These are phyloP conservation scores for Xyrichtys novacula DNA, from an alignment of 2,797 vertebrate species.

Conservation along the genomic window DNA sequence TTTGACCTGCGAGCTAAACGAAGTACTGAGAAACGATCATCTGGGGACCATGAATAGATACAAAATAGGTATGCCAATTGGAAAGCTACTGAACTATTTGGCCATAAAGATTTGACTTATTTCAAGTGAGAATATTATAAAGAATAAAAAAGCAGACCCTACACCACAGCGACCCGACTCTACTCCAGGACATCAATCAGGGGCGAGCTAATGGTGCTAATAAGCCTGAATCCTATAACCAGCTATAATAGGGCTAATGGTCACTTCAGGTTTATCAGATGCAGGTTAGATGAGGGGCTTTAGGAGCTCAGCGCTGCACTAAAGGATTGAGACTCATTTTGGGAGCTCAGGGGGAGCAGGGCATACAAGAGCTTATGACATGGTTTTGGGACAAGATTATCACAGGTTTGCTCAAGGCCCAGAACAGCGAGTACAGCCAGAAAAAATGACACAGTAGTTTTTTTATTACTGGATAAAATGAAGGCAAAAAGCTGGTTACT, in stretches of 20 bases:
- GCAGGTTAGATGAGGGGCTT: constrained; percentile 61
- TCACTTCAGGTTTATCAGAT: constrained; percentile 52
- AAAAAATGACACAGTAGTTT: constrained; percentile 43
- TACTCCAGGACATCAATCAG: neutral
- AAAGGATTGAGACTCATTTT: constrained; percentile 60
- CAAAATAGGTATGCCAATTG: too few species aligned
- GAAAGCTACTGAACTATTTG: too few species aligned
- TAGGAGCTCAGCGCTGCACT: constrained; percentile 50
- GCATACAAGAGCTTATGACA: constrained; percentile 56
- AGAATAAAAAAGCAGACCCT: too few species aligned
- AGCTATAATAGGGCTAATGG: constrained; percentile 28
- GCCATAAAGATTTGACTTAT: too few species aligned
- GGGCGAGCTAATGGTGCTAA: neutral
- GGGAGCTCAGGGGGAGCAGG: constrained; percentile 43
- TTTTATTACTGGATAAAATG: neutral
- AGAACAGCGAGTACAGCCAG: constrained; percentile 66
- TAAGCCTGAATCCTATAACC: constrained; percentile 9
- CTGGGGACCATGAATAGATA: too few species aligned
- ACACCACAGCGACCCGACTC: neutral
- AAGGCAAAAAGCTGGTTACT: constrained; percentile 3
- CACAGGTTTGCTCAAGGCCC: constrained; percentile 51
- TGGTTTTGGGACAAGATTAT: constrained; percentile 68
- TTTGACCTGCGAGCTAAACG: too few species aligned
- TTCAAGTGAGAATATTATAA: too few species aligned
- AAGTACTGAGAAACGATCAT: too few species aligned